Conservation (phyloP, 1,140 invertebrate species). For the Paralvinella palmiformis region DNA sequence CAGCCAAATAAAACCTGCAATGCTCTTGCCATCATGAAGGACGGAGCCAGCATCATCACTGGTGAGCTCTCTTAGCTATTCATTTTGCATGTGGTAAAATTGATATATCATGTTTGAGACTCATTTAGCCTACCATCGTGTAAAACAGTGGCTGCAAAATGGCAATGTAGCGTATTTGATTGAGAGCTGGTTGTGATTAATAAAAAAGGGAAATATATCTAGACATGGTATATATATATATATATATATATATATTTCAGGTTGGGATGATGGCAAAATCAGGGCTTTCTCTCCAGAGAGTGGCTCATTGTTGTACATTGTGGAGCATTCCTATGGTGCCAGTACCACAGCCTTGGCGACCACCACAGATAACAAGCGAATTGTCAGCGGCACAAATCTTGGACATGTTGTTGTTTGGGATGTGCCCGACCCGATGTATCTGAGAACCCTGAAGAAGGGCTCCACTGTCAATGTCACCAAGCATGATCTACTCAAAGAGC, state of each 20-base stretch:
- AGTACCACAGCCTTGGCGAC: constrained; percentile 72
- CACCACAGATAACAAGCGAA: constrained; percentile 62
- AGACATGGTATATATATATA: background rate
- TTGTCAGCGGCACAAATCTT: constrained; percentile 63
- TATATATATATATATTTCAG: constrained; percentile 29
- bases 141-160: too few species aligned
- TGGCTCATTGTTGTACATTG: constrained; percentile 70
- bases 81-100: too few species aligned
- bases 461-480: constrained; percentile 21
- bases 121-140: too few species aligned
- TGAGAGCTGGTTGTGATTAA: too few species aligned
- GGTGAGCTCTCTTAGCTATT: too few species aligned
- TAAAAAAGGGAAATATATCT: constrained; percentile 4
- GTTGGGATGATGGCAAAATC: constrained; percentile 71
- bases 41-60: constrained; percentile 71
- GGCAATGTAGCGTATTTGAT: too few species aligned
- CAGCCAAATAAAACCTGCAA: constrained; percentile 82
- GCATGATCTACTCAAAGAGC: constrained; percentile 69
- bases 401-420: constrained; percentile 17
- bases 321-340: constrained; percentile 79
- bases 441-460: background rate
- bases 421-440: background rate
- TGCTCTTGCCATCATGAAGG: constrained; percentile 65
- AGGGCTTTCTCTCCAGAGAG: constrained; percentile 76
- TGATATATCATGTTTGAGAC: too few species aligned